phyloP scores from a whole-genome alignment of 1,140 invertebrate species.

The Aphidius gifuensis region DNA sequence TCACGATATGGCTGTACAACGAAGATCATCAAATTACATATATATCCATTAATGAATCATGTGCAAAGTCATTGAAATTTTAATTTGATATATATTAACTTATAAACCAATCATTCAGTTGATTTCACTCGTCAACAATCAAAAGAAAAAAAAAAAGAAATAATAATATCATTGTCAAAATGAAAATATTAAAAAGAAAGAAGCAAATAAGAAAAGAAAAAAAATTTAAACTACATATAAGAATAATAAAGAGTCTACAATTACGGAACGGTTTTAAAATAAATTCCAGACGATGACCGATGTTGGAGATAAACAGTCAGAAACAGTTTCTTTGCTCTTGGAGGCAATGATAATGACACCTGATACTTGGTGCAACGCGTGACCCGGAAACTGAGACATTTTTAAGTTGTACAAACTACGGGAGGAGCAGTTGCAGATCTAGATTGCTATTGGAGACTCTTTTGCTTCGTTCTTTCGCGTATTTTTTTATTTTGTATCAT shows the following conservation, averaged over 20 bases:
- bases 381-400: conserved; percentile 44
- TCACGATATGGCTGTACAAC: conserved; percentile 3
- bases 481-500: not conserved
- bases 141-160: no score
- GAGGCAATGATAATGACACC: conserved; percentile 44
- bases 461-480: conserved; percentile 16
- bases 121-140: no score
- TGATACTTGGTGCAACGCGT: conserved; percentile 43
- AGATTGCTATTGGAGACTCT: conserved; percentile 26
- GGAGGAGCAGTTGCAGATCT: conserved; percentile 33
- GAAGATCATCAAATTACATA: not conserved
- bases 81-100: not conserved
- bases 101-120: not conserved
- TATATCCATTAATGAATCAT: not conserved
- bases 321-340: not conserved
- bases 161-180: not conserved
- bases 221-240: no score
- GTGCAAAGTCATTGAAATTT: conserved; percentile 4
- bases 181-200: not conserved
- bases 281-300: not conserved
- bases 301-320: not conserved
- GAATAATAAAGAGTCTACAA: no score
- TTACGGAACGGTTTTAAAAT: no score
- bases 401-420: conserved; percentile 31
- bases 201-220: not conserved